Evolutionary conservation across 1,140 invertebrate species (phyloP).

Genomic region (roundworm (Caenorhabditis elegans)): WBcel235 BX284602.5:15160001-15160500

Average conservation of each 20-base stretch:
- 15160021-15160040: conserved; percentile 60
- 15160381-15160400: conserved; percentile 62
- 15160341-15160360: conserved; percentile 49
- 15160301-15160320: background rate
- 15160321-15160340: no score
- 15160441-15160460: conserved; percentile 63
- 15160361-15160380: conserved; percentile 63
- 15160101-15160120: conserved; percentile 63
- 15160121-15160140: conserved; percentile 62
- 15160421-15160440: conserved; percentile 59
- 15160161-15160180: conserved; percentile 57
- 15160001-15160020: conserved; percentile 58
- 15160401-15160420: conserved; percentile 60
- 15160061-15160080: conserved; percentile 57
- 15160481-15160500: conserved; percentile 53
- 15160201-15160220: background rate
- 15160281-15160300: conserved; percentile 61
- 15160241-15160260: conserved; percentile 55
- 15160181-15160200: no score
- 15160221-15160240: conserved; percentile 47
- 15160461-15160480: conserved; percentile 60
- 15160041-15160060: conserved; percentile 59
- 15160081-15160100: conserved; percentile 62
- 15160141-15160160: conserved; percentile 62
- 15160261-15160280: conserved; percentile 62